Evolutionary conservation across 2,888 invertebrate genomes (phyloP), one percentile per base, ranked within the genome.

Genomic region (Callimorpha dominula): DNA sequence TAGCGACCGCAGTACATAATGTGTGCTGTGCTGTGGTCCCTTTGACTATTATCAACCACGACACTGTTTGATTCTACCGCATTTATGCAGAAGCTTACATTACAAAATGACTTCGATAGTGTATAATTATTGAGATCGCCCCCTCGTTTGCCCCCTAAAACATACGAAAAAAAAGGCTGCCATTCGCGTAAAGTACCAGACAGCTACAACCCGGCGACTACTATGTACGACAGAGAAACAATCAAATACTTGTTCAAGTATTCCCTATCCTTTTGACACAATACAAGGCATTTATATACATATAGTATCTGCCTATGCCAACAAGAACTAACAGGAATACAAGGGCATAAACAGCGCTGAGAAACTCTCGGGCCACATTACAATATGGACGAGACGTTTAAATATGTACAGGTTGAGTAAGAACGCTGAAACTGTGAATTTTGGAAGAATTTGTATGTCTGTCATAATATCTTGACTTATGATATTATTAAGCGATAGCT

Each of bases 321-420:
- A 46, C 64, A 52, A 20, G 65, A 79, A 78, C 76, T 75, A 76
- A 78, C 76, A 81, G 71, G 72, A 80, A 80, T 71, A 86, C 87
- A 86, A 86, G 85, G 71, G 81, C 79, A 83, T 79, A 86, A 85
- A 86, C 85, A 85, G 80, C 68, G 81, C 62, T 42, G 73, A 79
- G 81, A 82, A 85, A 80, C 86, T 81, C 84, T 72, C 73, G 71
- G 72, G 60, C 69, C 76, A 70, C 75, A 78, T 79, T 74, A 87
- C 81, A 82, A 83, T 86, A 86, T 79, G 80, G 69, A 78, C 74
- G 76, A 46, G 8, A 71, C 77, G 70, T 77, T 85, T 72, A 75
- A 75, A 78, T 76, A 76, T 74, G 78, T 74, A 78, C 73, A 66
- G 50, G 73, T 78, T 74, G 71, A 78, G 70, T 77, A 77, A 75